Evolutionary conservation across 2,113 vertebrate genomes (phyloP), one percentile per base, ranked within the genome.

Genomic region (Chaetodon auriga): DNA sequence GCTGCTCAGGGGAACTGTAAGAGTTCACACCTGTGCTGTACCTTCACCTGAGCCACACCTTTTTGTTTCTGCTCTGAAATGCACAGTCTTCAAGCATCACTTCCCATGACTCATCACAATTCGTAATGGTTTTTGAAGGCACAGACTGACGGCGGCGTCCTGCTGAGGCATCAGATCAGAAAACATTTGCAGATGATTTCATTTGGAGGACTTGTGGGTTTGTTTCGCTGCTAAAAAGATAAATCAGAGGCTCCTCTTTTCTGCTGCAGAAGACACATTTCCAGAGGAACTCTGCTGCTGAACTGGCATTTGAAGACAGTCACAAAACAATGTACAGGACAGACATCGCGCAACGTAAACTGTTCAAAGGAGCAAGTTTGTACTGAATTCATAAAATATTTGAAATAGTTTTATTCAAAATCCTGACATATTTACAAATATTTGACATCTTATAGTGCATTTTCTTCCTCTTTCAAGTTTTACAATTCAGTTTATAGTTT

Each of bases 391-490:
- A 77, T 77, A 18, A 84, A 74, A 80, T 82, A 69, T 83, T 18
- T 78, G 13, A 30, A 80, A 72, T 73, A 36, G 12, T 89, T 93
- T 94, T 92, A 94, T 92, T 94, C 82, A 83, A 94, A 93, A 93
- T 87, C 58, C 62, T 83, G 75, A 84, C 69, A 81, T 57, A 71
- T 81, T 63, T 88, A 89, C 78, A 86, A 76, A 88, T 81, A 84
- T 85, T 72, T 82, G 45, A 84, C 89, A 93, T 54, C 21, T 88
- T 80, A 85, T 49, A 62, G 70, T 78, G 57, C 69, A 85, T 60
- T 77, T 66, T 64, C 16, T 61, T 69, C 53, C 54, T 86, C 75
- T 78, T 90, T 93, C 84, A 91, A 91, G 92, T 93, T 82, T 93
- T 82, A 92, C 57, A 65, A 65, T 48, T 82, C 21, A 82, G 75